Percentiles rank a stretch among this genome's conserved stretches.
Conservation (phyloP, 2,888 invertebrate species). For the Luffia ferchaultella region DNA sequence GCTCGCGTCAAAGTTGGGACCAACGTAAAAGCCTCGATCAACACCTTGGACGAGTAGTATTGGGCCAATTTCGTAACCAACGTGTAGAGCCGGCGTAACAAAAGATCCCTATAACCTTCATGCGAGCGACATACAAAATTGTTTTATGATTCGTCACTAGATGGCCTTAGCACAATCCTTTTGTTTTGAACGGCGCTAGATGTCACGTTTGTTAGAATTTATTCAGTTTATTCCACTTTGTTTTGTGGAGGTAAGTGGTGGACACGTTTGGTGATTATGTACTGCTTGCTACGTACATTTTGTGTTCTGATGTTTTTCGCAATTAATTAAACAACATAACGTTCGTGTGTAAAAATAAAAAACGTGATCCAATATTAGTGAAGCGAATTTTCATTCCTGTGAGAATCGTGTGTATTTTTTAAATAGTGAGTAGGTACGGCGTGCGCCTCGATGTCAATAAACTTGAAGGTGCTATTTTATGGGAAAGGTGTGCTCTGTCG, state of each 20-base stretch:
- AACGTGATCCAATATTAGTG: not conserved
- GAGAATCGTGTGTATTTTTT: constrained; percentile 25
- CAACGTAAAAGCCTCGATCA: too few relatives aligned
- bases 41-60: too few relatives aligned
- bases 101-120: too few relatives aligned
- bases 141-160: constrained; percentile 23
- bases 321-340: constrained; percentile 9
- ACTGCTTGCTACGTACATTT: constrained; percentile 24
- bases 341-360: not conserved
- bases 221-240: constrained; percentile 55
- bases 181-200: constrained; percentile 35
- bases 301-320: constrained; percentile 55
- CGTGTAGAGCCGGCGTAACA: too few relatives aligned
- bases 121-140: too few relatives aligned
- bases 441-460: constrained; percentile 62
- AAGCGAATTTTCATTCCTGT: constrained; percentile 20
- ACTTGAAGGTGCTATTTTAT: constrained; percentile 63
- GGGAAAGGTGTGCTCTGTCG: constrained; percentile 63
- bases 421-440: constrained; percentile 37
- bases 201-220: constrained; percentile 26
- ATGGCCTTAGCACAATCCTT: constrained; percentile 27
- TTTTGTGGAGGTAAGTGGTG: constrained; percentile 62
- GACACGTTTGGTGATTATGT: constrained; percentile 24
- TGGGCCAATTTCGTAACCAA: too few relatives aligned
- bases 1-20: too few relatives aligned